These are phyloP conservation scores for Brenthis hecate DNA, from an alignment of 2,888 invertebrate genomes.

Conservation along the genomic window DNA sequence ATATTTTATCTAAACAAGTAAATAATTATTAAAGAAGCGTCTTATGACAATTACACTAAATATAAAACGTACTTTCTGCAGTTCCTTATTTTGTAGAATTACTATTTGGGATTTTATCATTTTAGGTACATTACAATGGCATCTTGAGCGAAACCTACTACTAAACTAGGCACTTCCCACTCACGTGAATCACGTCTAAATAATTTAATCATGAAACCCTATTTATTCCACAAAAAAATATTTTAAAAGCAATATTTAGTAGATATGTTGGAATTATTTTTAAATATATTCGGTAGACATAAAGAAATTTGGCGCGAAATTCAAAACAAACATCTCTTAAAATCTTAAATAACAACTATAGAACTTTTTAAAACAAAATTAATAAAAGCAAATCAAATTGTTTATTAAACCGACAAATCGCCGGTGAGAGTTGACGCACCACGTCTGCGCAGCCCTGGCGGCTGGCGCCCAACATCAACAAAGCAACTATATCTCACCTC, in stretches of 20 bases:
- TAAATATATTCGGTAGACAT: too few relatives aligned
- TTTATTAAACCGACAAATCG: neutral
- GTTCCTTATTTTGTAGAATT: too few relatives aligned
- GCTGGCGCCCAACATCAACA: slow-evolving; percentile 49
- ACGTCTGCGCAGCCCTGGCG: slow-evolving; percentile 53
- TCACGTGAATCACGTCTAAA: slow-evolving; percentile 34
- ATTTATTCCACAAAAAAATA: slow-evolving; percentile 2
- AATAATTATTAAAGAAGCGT: too few relatives aligned
- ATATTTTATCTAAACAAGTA: too few relatives aligned
- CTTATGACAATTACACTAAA: too few relatives aligned
- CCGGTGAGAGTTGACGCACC: slow-evolving; percentile 10
- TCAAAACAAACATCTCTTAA: neutral
- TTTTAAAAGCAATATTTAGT: neutral
- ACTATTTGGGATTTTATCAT: too few relatives aligned
- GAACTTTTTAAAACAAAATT: neutral
- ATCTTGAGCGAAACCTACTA: slow-evolving; percentile 13
- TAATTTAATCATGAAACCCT: slow-evolving; percentile 22
- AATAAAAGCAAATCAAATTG: neutral
- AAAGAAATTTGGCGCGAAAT: neutral
- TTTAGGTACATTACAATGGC: neutral
- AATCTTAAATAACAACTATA: neutral
- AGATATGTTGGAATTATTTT: too few relatives aligned
- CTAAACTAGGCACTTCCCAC: slow-evolving; percentile 33
- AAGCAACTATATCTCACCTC: slow-evolving; percentile 71
- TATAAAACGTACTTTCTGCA: too few relatives aligned